A percentile compares a stretch with the other conserved stretches of the same genome.
Evolutionary conservation across 2,797 vertebrate genomes (phyloP).

Genomic region (Cynopterus sphinx): DNA sequence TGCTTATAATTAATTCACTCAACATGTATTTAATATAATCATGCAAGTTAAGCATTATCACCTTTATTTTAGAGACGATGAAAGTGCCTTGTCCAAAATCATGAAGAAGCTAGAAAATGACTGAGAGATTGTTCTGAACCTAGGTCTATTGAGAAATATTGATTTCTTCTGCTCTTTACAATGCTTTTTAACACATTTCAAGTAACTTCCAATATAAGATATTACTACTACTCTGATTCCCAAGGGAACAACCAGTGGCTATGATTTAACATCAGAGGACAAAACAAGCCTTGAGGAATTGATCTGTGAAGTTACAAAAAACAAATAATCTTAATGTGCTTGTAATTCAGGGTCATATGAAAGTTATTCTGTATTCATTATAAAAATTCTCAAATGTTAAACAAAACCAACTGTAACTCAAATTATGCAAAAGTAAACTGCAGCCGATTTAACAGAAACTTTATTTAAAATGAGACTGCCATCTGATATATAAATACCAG

Average conservation of each 20-base stretch:
- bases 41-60: neutral
- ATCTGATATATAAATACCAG: neutral
- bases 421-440: neutral
- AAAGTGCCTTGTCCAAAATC: neutral
- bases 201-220: neutral
- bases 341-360: neutral
- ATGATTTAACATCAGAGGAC: neutral
- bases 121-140: neutral
- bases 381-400: neutral
- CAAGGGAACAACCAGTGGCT: neutral
- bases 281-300: neutral
- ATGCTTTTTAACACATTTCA: neutral
- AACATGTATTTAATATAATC: neutral
- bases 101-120: neutral
- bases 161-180: neutral
- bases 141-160: neutral
- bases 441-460: neutral
- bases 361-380: neutral
- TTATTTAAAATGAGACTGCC: neutral
- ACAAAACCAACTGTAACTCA: neutral
- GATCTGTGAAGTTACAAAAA: neutral
- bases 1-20: neutral
- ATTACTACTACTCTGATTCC: neutral
- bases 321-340: neutral
- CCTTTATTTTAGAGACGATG: neutral